These are phyloP conservation scores for Ellobium chinense DNA, from an alignment of 2,888 invertebrate genomes.

Conservation along the genomic window DNA sequence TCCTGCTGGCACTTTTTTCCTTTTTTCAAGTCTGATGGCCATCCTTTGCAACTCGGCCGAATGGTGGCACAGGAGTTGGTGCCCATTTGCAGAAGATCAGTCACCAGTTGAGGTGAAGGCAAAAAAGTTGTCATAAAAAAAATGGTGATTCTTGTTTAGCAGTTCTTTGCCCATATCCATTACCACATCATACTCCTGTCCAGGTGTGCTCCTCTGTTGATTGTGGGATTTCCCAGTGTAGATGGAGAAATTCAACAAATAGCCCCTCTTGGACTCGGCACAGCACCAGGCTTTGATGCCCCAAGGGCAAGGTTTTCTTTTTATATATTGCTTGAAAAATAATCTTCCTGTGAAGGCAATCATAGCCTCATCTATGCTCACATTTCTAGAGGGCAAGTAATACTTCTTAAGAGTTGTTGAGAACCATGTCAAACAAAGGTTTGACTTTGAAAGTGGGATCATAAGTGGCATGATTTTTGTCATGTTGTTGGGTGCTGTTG, in stretches of 20 bases:
- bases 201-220: too few relatives aligned
- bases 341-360: conserved; percentile 12
- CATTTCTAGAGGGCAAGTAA: background rate
- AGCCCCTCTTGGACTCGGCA: background rate
- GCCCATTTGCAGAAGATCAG: too few relatives aligned
- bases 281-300: conserved; percentile 7
- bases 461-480: background rate
- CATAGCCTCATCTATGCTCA: conserved; percentile 35
- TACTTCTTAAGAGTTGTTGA: background rate
- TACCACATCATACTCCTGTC: too few relatives aligned
- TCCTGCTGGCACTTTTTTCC: too few relatives aligned
- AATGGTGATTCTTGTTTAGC: too few relatives aligned
- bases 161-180: too few relatives aligned
- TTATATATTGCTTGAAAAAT: background rate
- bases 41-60: conserved; percentile 27
- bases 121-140: too few relatives aligned
- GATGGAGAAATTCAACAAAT: conserved; percentile 5
- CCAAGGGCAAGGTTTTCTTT: conserved; percentile 3
- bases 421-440: conserved; percentile 7
- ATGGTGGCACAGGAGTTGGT: too few relatives aligned
- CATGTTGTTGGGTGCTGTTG: background rate
- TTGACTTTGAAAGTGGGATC: conserved; percentile 23
- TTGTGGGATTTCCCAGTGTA: conserved; percentile 20
- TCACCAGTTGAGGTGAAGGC: too few relatives aligned
- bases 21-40: conserved; percentile 41